Evolutionary conservation across 2,113 vertebrate species (phyloP).

Genomic region (Osmerus mordax): DNA sequence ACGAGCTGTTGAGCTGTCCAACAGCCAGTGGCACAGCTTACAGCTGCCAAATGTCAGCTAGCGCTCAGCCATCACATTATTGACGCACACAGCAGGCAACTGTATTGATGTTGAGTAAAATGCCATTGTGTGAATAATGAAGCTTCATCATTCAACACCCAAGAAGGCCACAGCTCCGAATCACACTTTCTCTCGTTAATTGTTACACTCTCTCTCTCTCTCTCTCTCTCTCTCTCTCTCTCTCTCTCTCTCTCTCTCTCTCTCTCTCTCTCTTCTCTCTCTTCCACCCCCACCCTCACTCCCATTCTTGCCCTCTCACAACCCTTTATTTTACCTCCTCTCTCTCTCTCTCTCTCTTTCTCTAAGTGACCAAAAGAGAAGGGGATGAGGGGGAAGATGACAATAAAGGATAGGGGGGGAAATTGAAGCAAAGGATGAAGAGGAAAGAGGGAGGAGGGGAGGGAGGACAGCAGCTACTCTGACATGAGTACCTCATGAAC

Average conservation of each 20-base stretch:
- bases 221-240: not conserved
- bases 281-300: not conserved
- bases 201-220: not conserved
- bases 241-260: not conserved
- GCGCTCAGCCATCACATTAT: constrained; percentile 18
- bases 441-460: too few relatives aligned
- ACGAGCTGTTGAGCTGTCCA: too few relatives aligned
- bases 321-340: not conserved
- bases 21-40: not conserved
- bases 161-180: not conserved
- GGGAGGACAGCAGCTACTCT: too few relatives aligned
- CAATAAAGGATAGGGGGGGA: too few relatives aligned
- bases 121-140: constrained; percentile 17
- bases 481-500: too few relatives aligned
- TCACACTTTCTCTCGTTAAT: not conserved
- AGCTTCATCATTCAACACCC: not conserved
- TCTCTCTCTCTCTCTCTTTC: not conserved
- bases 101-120: not conserved
- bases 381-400: too few relatives aligned
- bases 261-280: not conserved
- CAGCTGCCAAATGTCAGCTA: not conserved
- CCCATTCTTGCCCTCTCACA: not conserved
- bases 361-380: not conserved
- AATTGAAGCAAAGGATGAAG: too few relatives aligned
- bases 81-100: constrained; percentile 2